Evolutionary conservation across 2,797 vertebrate species (phyloP), one percentile per base, ranked within the genome.

Genomic region (Acipenser ruthenus): DNA sequence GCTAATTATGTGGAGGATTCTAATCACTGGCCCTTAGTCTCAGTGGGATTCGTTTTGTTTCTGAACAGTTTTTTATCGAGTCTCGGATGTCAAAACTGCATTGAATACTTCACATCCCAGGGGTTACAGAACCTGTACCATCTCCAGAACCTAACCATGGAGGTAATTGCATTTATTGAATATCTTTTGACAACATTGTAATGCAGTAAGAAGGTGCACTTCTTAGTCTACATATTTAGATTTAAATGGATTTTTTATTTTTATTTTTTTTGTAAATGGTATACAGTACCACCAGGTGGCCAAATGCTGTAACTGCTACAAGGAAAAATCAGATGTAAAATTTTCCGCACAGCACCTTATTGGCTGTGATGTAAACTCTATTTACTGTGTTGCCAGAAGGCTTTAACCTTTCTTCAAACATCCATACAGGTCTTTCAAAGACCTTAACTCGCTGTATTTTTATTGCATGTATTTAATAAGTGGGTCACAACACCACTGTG

Each of bases 71-170:
- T 99, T 86, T 87, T 99, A 79, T 97, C 95, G 86, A 95, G 94
- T 80, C 73, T 99, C 87, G 97, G 97, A 80, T 99, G 97, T 86
- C 94, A 97, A 79, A 97, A 96, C 94, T 96, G 95, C 90, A 94
- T 98, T 72, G 97, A 99, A 78, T 98, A 94, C 87, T 97, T 99
- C 92, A 95, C 94, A 67, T 95, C 95, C 68, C 95, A 98, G 81
- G 97, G 96, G 67, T 82, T 99, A 68, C 97, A 98, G 91, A 97
- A 89, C 80, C 78, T 99, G 80, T 98, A 97, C 86, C 97, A 99
- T 82, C 93, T 99, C 80, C 96, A 99, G 91, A 94, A 90, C 82
- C 92, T 99, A 71, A 91, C 95, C 64, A 92, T 97, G 81, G 97
- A 99, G 96, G 97, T 99, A 95, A 93, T 75, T 65, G 66, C 70